Evolutionary conservation across 1,140 invertebrate genomes (phyloP), one percentile per base, ranked within the genome.

Genomic region (Pseudomyrmex flavicornis): DNA sequence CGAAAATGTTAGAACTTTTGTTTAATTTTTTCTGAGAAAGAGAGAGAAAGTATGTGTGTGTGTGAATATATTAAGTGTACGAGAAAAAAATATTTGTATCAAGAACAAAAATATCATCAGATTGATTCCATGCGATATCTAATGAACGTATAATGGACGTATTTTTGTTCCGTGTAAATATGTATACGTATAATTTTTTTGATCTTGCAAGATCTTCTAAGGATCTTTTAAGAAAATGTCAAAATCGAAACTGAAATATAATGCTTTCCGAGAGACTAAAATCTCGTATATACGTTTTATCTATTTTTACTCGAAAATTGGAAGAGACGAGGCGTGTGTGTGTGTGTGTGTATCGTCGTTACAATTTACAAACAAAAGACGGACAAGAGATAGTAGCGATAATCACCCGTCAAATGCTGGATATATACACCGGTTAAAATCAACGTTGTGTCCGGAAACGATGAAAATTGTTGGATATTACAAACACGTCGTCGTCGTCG

Each of bases 251-350:
- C 48, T 69, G 52, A 69, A 79, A 70, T 17, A 63, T 76, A 44
- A 44, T 26, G 75, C 2, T 69, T 13, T 12, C 26, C 15, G 26
- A 44, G 20, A 62, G 20, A 62, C 15, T n/a, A 26, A 79, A 79
- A 35, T 69, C 54, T 65, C 85, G 84, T 77, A 46, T 35, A 59
- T 13, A 9, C 65, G 48, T 9, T 85, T 84, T 88, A 88, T 85
- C 84, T 88, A 88, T 88, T 89, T 88, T 88, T 73, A 70, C 54
- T 88, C 74, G 87, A 74, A 86, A 88, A 83, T 75, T 54, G 61
- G 73, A 59, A 48, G 22, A 73, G 66, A 85, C 66, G 12, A 17
- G 26, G 61, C 70, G 66, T n/a, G 20, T 62, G 50, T 17, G 17
- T 56, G 26, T 54, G n/a, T 63, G 12, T 52, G n/a, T 63, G 12